Conservation (phyloP, 2,888 invertebrate species). For the Ecdyonurus torrentis region DNA sequence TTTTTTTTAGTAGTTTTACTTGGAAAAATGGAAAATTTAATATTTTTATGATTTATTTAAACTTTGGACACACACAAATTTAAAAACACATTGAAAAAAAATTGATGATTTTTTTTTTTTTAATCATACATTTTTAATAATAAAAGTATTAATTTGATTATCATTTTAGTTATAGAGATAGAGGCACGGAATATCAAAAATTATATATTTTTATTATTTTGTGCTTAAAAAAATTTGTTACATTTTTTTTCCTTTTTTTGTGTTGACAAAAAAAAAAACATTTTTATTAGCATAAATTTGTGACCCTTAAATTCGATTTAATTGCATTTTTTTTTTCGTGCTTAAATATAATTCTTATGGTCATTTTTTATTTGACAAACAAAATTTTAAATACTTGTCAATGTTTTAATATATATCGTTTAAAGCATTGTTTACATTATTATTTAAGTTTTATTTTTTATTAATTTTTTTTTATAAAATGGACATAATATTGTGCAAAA, state of each 20-base stretch:
- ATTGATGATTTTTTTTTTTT: background rate
- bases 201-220: background rate
- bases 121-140: background rate
- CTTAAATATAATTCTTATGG: background rate
- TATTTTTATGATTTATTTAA: too few relatives aligned
- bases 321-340: background rate
- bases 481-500: too few relatives aligned
- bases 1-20: background rate
- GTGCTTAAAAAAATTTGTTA: background rate
- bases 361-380: too few relatives aligned
- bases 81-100: background rate
- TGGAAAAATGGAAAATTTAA: background rate
- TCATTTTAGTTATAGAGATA: background rate
- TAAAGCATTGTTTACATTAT: too few relatives aligned
- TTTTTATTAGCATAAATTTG: too few relatives aligned
- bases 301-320: too few relatives aligned
- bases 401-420: too few relatives aligned
- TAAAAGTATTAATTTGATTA: conserved; percentile 2
- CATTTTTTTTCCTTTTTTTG: background rate
- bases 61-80: background rate
- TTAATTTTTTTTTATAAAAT: too few relatives aligned
- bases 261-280: background rate
- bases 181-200: conserved; percentile 2
- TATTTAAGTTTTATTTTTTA: too few relatives aligned
- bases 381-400: too few relatives aligned